Evolutionary conservation across 2,797 vertebrate genomes (phyloP).

Genomic region (Anabacerthia variegaticeps): DNA sequence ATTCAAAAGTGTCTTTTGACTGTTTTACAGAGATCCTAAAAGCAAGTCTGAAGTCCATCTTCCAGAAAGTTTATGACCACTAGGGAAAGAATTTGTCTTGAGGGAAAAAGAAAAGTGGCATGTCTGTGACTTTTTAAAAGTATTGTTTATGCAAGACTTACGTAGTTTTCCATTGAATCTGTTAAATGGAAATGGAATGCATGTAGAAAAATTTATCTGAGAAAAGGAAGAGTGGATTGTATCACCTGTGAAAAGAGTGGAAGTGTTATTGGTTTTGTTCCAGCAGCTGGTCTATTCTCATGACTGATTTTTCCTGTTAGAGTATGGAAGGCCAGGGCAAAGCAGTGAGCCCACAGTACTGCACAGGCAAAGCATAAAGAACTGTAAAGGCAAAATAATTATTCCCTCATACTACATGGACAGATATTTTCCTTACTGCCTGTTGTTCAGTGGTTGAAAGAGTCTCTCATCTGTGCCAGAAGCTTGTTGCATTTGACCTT

Average conservation of each 20-base stretch:
- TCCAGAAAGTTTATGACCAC: background rate
- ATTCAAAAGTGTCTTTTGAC: background rate
- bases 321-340: background rate
- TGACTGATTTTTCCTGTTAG: background rate
- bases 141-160: background rate
- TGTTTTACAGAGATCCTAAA: background rate
- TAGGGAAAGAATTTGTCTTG: background rate
- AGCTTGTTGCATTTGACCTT: background rate
- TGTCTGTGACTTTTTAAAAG: constrained; percentile 1
- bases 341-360: background rate
- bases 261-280: background rate
- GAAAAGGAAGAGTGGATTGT: constrained; percentile 31
- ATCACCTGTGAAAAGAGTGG: background rate
- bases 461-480: background rate
- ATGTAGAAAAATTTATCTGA: constrained; percentile 12
- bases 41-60: background rate
- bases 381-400: background rate
- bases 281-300: background rate
- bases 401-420: background rate
- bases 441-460: background rate
- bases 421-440: background rate
- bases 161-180: background rate
- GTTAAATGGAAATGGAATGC: background rate
- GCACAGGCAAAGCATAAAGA: background rate
- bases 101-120: background rate